Evolutionary conservation across 2,113 vertebrate species (phyloP), one percentile per base, ranked within the genome.

Genomic region (Isichthys henryi): DNA sequence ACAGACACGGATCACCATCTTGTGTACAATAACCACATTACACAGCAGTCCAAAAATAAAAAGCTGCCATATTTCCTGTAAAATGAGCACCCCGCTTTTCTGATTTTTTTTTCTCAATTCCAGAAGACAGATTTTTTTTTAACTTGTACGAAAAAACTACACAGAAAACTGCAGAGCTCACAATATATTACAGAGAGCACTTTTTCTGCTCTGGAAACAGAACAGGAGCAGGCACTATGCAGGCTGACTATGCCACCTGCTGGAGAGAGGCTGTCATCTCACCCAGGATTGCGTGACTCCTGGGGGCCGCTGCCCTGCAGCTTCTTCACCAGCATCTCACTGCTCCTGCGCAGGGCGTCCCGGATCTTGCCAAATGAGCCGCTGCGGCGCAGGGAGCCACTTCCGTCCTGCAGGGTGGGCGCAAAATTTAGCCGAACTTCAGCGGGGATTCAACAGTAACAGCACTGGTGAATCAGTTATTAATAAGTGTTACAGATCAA

Each of bases 281-380:
- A 98, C 96, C 97, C 96, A 1, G 96, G 95, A 93, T 97, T 98
- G 5, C 96, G 95, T 31, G 97, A 93, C 17, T 97, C 97, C 89
- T 97, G 97, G 0, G 97, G 96, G 5, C 95, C 94, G 23, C 96
- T 96, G 17, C 97, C 97, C 91, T 97, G 97, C 89, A 98, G 94
- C 90, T 97, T 98, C 94, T 97, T 97, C 91, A 98, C 97, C 93
- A 98, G 94, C 97, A 97, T 97, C 94, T 97, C 97, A 23, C 97
- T 98, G 95, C 97, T 97, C 85, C 96, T 95, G 35, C 97, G 94
- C 93, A 98, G 94, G 7, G 97, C 97, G 0, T 98, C 97, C 0
- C 97, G 95, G 50, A 98, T 95, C 92, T 98, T 98, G 87, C 97
- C 97, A 2, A 97, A 96, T 66, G 97, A 97, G 90, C 96, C 96